Percentiles rank a stretch among this genome's conserved stretches.
Evolutionary conservation across 2,888 invertebrate species (phyloP).

Genomic region (Strigamia crassipes): DNA sequence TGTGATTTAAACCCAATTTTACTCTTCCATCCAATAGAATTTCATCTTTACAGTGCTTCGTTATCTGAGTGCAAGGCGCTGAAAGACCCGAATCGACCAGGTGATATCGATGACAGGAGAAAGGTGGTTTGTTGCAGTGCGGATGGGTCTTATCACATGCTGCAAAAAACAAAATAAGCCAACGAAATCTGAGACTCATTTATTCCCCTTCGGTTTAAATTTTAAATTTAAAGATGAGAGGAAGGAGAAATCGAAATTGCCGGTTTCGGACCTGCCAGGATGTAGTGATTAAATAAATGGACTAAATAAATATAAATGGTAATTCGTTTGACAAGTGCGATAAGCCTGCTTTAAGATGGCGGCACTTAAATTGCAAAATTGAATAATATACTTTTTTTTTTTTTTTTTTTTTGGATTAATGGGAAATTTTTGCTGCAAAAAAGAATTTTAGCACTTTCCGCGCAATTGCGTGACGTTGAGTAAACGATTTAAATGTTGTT

Average conservation of each 20-base stretch:
- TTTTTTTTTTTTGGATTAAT: too few species aligned
- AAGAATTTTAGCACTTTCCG: too few species aligned
- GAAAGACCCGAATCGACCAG: background rate
- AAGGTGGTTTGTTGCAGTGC: conserved; percentile 5
- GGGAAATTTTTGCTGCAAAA: too few species aligned
- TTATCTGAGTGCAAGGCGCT: background rate
- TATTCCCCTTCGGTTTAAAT: background rate
- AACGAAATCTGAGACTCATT: background rate
- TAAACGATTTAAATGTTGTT: too few species aligned
- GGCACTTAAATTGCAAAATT: too few species aligned
- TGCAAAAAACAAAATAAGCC: background rate
- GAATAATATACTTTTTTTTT: too few species aligned
- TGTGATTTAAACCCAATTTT: background rate
- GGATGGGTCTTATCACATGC: background rate
- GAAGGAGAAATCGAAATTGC: background rate
- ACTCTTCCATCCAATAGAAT: background rate
- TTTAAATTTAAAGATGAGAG: background rate
- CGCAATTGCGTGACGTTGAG: too few species aligned
- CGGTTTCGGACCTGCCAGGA: background rate
- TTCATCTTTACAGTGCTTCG: conserved; percentile 3
- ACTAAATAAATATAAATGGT: background rate
- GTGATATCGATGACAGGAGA: conserved; percentile 21
- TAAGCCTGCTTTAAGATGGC: background rate
- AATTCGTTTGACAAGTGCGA: background rate
- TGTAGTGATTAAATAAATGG: background rate